Conservation (phyloP, 2,113 vertebrate species). For the Trochalopteron elliotii region DNA sequence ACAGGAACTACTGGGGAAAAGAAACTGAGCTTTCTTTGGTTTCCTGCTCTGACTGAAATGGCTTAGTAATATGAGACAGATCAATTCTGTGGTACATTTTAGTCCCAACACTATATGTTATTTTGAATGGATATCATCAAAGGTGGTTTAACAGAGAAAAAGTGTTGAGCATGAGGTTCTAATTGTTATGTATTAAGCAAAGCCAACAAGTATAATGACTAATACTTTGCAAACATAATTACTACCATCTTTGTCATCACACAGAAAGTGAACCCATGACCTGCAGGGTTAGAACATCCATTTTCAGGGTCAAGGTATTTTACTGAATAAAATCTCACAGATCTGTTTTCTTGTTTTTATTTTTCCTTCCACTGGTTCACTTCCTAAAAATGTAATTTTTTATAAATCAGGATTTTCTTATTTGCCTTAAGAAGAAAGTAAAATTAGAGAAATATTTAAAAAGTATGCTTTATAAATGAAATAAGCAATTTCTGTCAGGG, state of each 20-base stretch:
- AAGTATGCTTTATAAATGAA: neutral
- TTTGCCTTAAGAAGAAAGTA: neutral
- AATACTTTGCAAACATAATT: neutral
- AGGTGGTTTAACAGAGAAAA: neutral
- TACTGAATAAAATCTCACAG: neutral
- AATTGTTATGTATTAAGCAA: neutral
- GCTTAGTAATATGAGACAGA: neutral
- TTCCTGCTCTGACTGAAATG: neutral
- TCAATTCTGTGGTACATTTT: neutral
- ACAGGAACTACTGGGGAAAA: accelerated
- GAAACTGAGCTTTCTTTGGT: neutral
- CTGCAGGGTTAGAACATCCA: neutral
- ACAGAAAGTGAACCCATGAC: neutral
- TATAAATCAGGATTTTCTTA: neutral
- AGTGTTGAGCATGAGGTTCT: neutral
- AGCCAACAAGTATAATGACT: neutral
- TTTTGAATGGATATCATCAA: neutral
- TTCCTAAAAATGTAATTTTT: neutral
- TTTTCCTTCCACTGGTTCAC: neutral
- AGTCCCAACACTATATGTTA: neutral
- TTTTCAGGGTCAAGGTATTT: neutral
- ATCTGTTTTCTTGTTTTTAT: neutral
- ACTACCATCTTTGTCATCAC: neutral
- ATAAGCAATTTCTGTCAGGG: neutral
- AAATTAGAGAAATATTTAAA: neutral